phyloP scores from a whole-genome alignment of 2,797 vertebrate species.

The Manis pentadactyla region DNA sequence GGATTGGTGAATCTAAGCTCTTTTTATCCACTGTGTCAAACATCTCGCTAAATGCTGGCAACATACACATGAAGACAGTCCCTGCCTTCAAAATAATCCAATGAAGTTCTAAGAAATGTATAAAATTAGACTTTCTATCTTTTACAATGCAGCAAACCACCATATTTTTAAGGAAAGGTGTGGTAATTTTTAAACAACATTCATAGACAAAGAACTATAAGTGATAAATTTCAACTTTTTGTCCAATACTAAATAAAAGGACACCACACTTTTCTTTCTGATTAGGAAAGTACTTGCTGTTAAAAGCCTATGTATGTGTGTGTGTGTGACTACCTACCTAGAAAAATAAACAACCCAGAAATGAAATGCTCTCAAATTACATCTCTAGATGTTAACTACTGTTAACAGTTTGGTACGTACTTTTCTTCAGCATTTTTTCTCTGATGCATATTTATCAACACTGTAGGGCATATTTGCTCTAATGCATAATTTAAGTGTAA shows the following conservation, averaged over 20 bases:
- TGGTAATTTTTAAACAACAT: background rate
- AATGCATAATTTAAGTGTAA: background rate
- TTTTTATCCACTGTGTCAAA: background rate
- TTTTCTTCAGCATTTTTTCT: background rate
- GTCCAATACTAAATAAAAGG: background rate
- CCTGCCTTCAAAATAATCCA: constrained; percentile 25
- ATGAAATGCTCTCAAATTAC: background rate
- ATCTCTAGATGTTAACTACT: background rate
- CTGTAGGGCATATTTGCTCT: background rate
- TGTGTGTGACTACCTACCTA: background rate
- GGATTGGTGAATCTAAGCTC: background rate
- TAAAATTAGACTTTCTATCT: background rate
- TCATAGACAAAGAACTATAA: background rate
- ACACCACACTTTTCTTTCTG: background rate
- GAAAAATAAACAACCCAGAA: constrained; percentile 47
- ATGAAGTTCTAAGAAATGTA: background rate
- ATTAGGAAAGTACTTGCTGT: background rate
- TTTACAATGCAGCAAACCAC: background rate
- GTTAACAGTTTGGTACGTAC: background rate
- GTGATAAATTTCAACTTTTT: background rate
- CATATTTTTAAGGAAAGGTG: background rate
- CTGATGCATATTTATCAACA: background rate
- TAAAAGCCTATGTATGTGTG: background rate
- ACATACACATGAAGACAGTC: background rate
- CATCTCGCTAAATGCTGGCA: background rate